Percentiles rank a stretch among this genome's conserved stretches.
phyloP scores from a whole-genome alignment of 2,113 vertebrate genomes.

The Dipodomys ordii region DNA sequence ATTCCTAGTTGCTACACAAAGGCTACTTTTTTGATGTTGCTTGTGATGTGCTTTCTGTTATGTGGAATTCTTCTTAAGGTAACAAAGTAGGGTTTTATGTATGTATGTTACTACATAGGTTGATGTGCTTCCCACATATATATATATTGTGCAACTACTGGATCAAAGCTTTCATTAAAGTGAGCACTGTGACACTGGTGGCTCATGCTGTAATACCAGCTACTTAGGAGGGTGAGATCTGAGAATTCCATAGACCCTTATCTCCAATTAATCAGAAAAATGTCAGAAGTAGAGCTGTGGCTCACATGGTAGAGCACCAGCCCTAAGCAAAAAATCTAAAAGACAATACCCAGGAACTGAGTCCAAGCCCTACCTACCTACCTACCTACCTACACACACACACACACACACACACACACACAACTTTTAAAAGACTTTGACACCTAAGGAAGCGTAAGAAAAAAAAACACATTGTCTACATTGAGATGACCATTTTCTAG shows the following conservation, averaged over 20 bases:
- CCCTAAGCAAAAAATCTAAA: too few relatives aligned
- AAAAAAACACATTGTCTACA: not conserved
- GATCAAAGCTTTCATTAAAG: not conserved
- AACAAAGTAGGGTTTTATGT: constrained; percentile 8
- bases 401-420: not conserved
- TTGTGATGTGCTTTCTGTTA: not conserved
- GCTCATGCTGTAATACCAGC: too few relatives aligned
- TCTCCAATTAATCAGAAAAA: too few relatives aligned
- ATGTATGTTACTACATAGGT: not conserved
- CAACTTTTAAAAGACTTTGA: not conserved
- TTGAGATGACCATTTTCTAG: not conserved
- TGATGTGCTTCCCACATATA: not conserved
- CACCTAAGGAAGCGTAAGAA: not conserved
- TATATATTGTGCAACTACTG: not conserved
- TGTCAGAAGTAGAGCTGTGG: too few relatives aligned
- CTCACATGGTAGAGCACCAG: too few relatives aligned
- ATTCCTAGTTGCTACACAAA: not conserved
- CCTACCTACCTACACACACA: not conserved
- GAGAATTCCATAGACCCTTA: too few relatives aligned
- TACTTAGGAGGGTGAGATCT: too few relatives aligned
- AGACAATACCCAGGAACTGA: too few relatives aligned
- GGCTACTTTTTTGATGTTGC: not conserved
- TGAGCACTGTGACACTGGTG: too few relatives aligned
- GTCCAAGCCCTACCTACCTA: too few relatives aligned
- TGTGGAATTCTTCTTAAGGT: not conserved